Base-by-base conservation (phyloP, 1,140 invertebrate species). In the Drosophila willistoni region DNA sequence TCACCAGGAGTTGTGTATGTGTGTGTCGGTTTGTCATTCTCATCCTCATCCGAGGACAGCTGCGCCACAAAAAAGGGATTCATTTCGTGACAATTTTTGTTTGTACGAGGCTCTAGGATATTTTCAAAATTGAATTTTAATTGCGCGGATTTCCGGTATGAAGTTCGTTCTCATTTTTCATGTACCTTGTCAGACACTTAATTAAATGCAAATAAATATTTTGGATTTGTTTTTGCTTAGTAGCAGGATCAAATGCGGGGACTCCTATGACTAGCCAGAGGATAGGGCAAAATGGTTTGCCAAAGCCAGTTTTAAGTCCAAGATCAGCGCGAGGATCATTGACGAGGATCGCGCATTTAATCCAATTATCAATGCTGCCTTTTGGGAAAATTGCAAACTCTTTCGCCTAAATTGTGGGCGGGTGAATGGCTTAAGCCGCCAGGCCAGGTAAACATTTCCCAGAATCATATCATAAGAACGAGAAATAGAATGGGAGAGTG, bases 151-250 rank as follows among this genome's bases (percentile, higher is more conserved):
- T 86, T 77, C 33, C 36, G 56, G 17, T 51, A 44, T 34, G 39
- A 54, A 39, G 63, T 41, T 73, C 70, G 55, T 22, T 63, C 79
- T 69, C 82, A 73, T 51, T 5, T 22, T 22, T 22, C 17, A 17
- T 47, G 14, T 7, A 7, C 9, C 14, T 47, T 17, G 7, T 9
- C 14, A 14, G 61, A 72, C 9, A 89, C 73, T 83, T 80, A 89
- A 86, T 86, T 62, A 72, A 86, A 77, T 86, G 65, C 76, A 79
- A 89, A 89, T 89, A 89, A 89, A 89, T 89, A 89, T 89, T 89
- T 89, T 71, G 85, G 77, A 84, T 80, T 79, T 80, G 63, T 85
- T 85, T 73, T 63, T 51, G 69, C 64, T 84, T 76, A 80, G 66
- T 68, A 64, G 41, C 44, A 42, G 62, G 81, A 83, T 73, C 68